Percentiles rank a stretch among this genome's conserved stretches.
These are phyloP conservation scores for Scleropages formosus DNA, from an alignment of 2,797 vertebrate species.

Conservation along the genomic window DNA sequence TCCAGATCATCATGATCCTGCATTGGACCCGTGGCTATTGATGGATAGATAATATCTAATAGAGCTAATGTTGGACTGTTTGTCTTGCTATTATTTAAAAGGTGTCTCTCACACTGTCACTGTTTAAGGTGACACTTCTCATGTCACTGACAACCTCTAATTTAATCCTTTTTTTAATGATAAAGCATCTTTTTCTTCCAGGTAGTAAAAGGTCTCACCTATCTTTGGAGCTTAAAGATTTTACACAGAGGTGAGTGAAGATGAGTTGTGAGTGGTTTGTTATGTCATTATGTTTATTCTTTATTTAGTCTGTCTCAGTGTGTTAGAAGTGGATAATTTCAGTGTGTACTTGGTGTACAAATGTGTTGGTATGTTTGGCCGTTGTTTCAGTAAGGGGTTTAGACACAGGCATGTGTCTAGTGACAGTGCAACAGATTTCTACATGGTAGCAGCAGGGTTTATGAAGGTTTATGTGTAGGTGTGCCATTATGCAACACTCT, in stretches of 20 bases:
- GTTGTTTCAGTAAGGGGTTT: not conserved
- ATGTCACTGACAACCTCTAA: not conserved
- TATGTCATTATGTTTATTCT: not conserved
- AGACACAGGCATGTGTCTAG: not conserved
- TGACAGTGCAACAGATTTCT: not conserved
- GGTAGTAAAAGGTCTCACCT: slow-evolving; percentile 97
- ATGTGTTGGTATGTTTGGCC: not conserved
- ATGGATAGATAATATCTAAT: too few relatives aligned
- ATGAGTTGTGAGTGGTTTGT: not conserved
- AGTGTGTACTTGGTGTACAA: not conserved
- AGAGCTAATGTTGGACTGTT: too few relatives aligned
- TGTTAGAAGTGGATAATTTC: not conserved
- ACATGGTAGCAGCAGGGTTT: not conserved
- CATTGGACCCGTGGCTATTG: too few relatives aligned
- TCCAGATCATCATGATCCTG: too few relatives aligned
- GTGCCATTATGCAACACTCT: not conserved
- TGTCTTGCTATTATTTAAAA: too few relatives aligned
- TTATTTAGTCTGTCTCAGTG: not conserved
- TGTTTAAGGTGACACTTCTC: not conserved
- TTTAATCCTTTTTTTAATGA: not conserved
- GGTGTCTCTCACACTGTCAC: not conserved
- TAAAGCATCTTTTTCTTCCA: slow-evolving; percentile 51
- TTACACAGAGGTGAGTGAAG: slow-evolving; percentile 89
- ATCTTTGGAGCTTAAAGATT: slow-evolving; percentile 98
- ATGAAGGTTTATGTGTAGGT: not conserved